Evolutionary conservation across 2,797 vertebrate species (phyloP).

Genomic region (Catharus ustulatus): DNA sequence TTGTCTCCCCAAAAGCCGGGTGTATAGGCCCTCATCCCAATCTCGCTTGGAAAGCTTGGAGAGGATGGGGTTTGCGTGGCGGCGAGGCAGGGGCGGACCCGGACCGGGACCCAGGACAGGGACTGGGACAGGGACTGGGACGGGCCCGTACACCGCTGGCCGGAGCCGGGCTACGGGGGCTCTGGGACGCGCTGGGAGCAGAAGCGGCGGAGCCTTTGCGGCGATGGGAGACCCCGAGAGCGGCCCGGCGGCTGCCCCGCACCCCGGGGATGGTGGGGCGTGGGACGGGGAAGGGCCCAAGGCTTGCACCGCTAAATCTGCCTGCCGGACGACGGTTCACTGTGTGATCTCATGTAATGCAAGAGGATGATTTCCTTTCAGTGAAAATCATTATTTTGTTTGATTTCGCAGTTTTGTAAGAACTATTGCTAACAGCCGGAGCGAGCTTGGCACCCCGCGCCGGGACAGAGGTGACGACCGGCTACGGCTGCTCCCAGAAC

Average conservation of each 20-base stretch:
- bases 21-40: neutral
- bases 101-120: neutral
- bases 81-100: neutral
- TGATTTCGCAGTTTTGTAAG: neutral
- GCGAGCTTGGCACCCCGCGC: neutral
- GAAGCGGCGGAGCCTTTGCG: neutral
- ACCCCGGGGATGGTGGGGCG: too few relatives aligned
- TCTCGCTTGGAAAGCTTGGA: too few relatives aligned
- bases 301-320: neutral
- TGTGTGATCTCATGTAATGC: neutral
- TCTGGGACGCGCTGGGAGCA: neutral
- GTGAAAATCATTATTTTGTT: neutral
- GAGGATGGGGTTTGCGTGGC: too few relatives aligned
- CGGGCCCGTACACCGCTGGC: neutral
- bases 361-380: neutral
- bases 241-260: neutral
- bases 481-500: slow-evolving; percentile 7
- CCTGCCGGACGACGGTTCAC: neutral
- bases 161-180: neutral
- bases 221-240: neutral
- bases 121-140: too few relatives aligned
- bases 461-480: slow-evolving; percentile 8
- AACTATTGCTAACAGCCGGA: neutral
- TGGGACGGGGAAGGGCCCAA: neutral
- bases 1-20: neutral